Percentiles rank a stretch among this genome's conserved stretches.
Evolutionary conservation across 2,888 invertebrate species (phyloP).

Genomic region (Sinohyriopsis cumingii): DNA sequence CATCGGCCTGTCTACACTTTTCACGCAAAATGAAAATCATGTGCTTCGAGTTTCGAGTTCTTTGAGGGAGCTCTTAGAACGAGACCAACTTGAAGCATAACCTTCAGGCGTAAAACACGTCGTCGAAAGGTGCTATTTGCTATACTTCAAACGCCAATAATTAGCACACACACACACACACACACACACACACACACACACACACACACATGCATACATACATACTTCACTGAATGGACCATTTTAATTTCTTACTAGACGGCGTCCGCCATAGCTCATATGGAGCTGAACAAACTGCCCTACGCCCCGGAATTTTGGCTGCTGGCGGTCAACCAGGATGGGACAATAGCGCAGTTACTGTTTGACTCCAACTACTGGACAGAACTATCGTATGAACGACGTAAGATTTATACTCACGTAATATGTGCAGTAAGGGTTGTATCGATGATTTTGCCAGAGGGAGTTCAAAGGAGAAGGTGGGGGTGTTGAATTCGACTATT

Average conservation of each 20-base stretch:
- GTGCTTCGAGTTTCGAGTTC: no score
- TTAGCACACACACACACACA: no score
- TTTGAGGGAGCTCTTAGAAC: no score
- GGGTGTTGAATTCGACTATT: neutral
- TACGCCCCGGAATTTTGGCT: conserved; percentile 48
- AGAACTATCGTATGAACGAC: conserved; percentile 13
- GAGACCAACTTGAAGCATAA: no score
- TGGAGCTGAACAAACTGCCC: conserved; percentile 28
- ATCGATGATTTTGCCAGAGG: neutral
- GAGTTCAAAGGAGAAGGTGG: neutral
- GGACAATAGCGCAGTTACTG: conserved; percentile 35
- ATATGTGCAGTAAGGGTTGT: neutral
- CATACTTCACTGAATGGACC: no score
- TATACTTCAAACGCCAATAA: no score
- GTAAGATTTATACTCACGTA: conserved; percentile 1
- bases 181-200: no score
- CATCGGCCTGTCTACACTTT: no score
- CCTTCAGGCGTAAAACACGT: no score
- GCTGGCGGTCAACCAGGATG: conserved; percentile 41
- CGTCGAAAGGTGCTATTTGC: no score
- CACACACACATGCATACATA: no score
- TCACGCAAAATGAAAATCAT: no score
- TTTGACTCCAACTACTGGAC: conserved; percentile 30
- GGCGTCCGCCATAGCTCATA: conserved; percentile 20
- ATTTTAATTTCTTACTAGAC: conserved; percentile 20